Percentiles rank a stretch among this genome's conserved stretches.
phyloP scores from a whole-genome alignment of 2,113 vertebrate genomes.

The Channa argus region DNA sequence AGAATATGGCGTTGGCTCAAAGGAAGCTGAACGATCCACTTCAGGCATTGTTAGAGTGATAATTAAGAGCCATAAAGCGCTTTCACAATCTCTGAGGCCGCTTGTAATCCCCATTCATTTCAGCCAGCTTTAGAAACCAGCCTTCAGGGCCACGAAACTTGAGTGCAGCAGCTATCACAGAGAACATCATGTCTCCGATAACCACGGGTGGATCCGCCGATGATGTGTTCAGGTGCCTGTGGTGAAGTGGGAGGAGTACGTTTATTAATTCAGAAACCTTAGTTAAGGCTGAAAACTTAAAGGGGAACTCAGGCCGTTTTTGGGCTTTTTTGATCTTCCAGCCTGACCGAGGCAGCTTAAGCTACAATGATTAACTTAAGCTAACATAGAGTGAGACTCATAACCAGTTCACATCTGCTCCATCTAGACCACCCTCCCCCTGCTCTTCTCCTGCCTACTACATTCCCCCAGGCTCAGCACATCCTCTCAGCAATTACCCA shows the following conservation, averaged over 20 bases:
- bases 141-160: neutral
- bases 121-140: neutral
- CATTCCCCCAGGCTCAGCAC: too few relatives aligned
- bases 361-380: too few relatives aligned
- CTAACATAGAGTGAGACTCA: too few relatives aligned
- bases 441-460: too few relatives aligned
- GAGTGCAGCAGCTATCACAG: constrained; percentile 6
- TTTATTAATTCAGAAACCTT: neutral
- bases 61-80: neutral
- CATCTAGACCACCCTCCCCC: too few relatives aligned
- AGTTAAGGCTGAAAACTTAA: neutral
- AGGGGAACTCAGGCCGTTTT: neutral
- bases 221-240: neutral
- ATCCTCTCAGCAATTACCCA: too few relatives aligned
- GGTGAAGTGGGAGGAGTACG: neutral
- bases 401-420: too few relatives aligned
- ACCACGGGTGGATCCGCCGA: too few relatives aligned
- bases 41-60: neutral
- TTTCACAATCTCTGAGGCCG: neutral
- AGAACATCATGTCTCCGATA: neutral
- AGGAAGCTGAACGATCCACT: neutral
- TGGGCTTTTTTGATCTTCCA: too few relatives aligned
- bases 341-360: too few relatives aligned
- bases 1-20: neutral
- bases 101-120: constrained; percentile 1